Percentiles rank a stretch among this genome's conserved stretches.
Evolutionary conservation across 1,140 invertebrate genomes (phyloP).

Genomic region (Drosophila parabipectinata): DNA sequence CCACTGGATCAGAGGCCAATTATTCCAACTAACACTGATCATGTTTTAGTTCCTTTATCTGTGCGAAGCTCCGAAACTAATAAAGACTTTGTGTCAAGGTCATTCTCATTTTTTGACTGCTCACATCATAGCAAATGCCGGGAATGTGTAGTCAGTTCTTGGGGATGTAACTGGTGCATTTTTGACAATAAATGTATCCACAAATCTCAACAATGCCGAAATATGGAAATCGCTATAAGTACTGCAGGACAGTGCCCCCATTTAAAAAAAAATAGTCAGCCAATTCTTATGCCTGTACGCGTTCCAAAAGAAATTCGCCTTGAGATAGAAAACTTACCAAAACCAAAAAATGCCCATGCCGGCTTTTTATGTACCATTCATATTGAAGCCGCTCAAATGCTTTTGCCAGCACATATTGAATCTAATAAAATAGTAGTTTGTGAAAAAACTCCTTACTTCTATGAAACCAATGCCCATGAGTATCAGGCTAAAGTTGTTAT

Average conservation of each 20-base stretch:
- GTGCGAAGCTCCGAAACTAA: slow-evolving; percentile 93
- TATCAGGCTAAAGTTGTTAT: slow-evolving; percentile 95
- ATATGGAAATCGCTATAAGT: slow-evolving; percentile 90
- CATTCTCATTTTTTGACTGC: slow-evolving; percentile 98
- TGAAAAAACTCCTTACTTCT: slow-evolving; percentile 95
- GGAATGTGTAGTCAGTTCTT: slow-evolving; percentile 93
- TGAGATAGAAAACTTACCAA: slow-evolving; percentile 95
- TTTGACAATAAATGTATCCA: slow-evolving; percentile 97
- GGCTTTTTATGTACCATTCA: slow-evolving; percentile 96
- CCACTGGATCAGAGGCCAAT: slow-evolving; percentile 89
- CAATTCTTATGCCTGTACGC: slow-evolving; percentile 93
- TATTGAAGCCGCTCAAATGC: slow-evolving; percentile 95
- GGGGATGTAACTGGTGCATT: slow-evolving; percentile 98
- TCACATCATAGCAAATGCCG: slow-evolving; percentile 93
- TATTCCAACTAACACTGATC: slow-evolving; percentile 93
- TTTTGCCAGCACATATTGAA: slow-evolving; percentile 93
- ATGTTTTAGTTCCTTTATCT: slow-evolving; percentile 95
- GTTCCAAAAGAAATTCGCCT: slow-evolving; percentile 94
- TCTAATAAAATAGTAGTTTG: slow-evolving; percentile 93
- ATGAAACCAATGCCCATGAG: slow-evolving; percentile 93
- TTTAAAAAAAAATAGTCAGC: slow-evolving; percentile 87
- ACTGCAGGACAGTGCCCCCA: slow-evolving; percentile 94
- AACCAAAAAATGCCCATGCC: slow-evolving; percentile 92
- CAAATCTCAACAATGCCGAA: slow-evolving; percentile 92
- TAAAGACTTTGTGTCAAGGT: slow-evolving; percentile 96